These are phyloP conservation scores for Molanna angustata DNA, from an alignment of 2,888 invertebrate genomes.

Conservation along the genomic window DNA sequence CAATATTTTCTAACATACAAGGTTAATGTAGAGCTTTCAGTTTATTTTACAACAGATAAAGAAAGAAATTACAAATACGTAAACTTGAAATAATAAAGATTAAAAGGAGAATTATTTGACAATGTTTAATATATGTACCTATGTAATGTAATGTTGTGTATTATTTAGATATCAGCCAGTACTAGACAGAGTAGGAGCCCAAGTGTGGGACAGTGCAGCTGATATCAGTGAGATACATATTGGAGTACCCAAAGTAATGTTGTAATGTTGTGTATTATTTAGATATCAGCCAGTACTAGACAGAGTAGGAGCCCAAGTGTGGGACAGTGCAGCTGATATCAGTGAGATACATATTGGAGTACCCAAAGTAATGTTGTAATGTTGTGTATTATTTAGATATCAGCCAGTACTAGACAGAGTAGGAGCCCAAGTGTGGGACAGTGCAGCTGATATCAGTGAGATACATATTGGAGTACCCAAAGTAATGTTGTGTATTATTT, in stretches of 20 bases:
- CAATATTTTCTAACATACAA: too few species aligned
- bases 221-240: constrained; percentile 69
- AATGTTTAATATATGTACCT: too few species aligned
- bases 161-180: constrained; percentile 55
- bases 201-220: constrained; percentile 87
- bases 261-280: constrained; percentile 36
- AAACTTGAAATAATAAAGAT: too few species aligned
- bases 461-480: constrained; percentile 66
- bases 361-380: constrained; percentile 64
- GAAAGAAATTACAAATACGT: too few species aligned
- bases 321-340: constrained; percentile 84
- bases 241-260: constrained; percentile 70
- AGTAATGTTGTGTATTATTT: constrained; percentile 39
- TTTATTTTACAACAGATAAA: too few species aligned
- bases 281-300: constrained; percentile 63
- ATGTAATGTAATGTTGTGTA: neutral
- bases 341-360: constrained; percentile 67
- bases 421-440: constrained; percentile 85
- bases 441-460: constrained; percentile 74
- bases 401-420: constrained; percentile 65
- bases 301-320: constrained; percentile 76
- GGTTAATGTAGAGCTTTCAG: too few species aligned
- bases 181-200: constrained; percentile 69
- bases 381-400: constrained; percentile 43
- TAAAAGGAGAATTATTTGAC: too few species aligned